Percentiles rank a stretch among this genome's conserved stretches.
These are phyloP conservation scores for Gymnodraco acuticeps DNA, from an alignment of 2,797 vertebrate genomes.

Conservation along the genomic window DNA sequence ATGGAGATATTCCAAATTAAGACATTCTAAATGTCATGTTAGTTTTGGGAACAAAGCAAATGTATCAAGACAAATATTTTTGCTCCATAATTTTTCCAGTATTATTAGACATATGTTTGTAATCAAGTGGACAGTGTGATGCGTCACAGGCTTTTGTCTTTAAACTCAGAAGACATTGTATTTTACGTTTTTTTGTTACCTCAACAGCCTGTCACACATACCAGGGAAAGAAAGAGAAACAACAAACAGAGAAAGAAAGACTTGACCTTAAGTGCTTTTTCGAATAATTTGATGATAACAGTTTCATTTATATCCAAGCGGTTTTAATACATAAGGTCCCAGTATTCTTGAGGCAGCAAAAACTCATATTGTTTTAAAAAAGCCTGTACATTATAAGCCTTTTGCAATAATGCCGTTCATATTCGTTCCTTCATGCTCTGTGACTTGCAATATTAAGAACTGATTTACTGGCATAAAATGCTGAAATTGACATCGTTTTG, in stretches of 20 bases:
- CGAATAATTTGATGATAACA: neutral
- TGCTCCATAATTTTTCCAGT: neutral
- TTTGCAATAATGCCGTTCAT: neutral
- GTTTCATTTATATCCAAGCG: no score
- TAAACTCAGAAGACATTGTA: conserved; percentile 1
- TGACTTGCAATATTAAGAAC: neutral
- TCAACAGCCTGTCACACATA: neutral
- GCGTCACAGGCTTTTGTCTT: conserved; percentile 4
- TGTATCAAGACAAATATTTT: conserved; percentile 16
- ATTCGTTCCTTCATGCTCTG: no score
- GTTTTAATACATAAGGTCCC: neutral
- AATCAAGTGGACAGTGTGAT: conserved; percentile 2
- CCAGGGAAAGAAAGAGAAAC: neutral
- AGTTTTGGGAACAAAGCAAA: conserved; percentile 18
- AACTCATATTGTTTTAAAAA: neutral
- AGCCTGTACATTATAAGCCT: no score
- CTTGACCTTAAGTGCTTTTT: no score
- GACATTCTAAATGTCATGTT: conserved; percentile 30
- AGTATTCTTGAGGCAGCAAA: neutral
- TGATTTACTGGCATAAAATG: neutral
- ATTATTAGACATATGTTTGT: conserved; percentile 32
- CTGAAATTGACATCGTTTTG: neutral
- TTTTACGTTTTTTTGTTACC: conserved; percentile 2
- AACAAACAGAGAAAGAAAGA: neutral
- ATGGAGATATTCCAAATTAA: conserved; percentile 37